phyloP scores from a whole-genome alignment of 35 echinoderm and acorn worm species.

The Hemicentrotus pulcherrimus region DNA sequence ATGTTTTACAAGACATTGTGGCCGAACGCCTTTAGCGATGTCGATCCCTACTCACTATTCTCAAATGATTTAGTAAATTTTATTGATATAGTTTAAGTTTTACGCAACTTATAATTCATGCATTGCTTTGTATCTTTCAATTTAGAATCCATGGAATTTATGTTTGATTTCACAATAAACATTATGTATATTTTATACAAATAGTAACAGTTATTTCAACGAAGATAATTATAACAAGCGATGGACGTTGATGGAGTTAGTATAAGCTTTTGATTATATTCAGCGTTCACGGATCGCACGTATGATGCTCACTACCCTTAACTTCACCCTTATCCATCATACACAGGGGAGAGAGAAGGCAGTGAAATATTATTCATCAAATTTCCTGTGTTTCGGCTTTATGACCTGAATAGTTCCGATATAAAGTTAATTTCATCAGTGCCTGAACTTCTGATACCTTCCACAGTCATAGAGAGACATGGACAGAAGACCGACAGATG shows the following conservation, averaged over 20 bases:
- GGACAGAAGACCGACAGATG: not conserved
- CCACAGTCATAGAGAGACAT: not conserved
- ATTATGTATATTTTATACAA: not conserved
- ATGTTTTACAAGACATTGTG: no score
- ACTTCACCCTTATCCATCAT: not conserved
- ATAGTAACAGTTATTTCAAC: not conserved
- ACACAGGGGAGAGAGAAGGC: not conserved
- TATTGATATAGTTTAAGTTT: not conserved
- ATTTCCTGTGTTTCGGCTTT: constrained; percentile 38
- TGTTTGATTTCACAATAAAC: not conserved
- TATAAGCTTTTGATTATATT: not conserved
- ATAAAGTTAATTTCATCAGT: not conserved
- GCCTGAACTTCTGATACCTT: not conserved
- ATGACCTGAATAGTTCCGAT: constrained; percentile 48
- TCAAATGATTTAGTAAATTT: no score
- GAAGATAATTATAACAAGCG: not conserved
- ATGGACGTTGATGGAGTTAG: not conserved
- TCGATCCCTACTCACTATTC: no score
- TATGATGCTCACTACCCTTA: not conserved
- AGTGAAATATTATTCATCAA: constrained; percentile 52
- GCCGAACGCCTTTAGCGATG: no score
- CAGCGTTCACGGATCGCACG: not conserved
- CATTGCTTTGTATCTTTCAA: not conserved
- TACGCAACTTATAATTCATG: not conserved
- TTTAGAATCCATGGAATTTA: not conserved